These are phyloP conservation scores for Caligus rogercresseyi DNA, from an alignment of 1,140 invertebrate genomes.

Conservation along the genomic window DNA sequence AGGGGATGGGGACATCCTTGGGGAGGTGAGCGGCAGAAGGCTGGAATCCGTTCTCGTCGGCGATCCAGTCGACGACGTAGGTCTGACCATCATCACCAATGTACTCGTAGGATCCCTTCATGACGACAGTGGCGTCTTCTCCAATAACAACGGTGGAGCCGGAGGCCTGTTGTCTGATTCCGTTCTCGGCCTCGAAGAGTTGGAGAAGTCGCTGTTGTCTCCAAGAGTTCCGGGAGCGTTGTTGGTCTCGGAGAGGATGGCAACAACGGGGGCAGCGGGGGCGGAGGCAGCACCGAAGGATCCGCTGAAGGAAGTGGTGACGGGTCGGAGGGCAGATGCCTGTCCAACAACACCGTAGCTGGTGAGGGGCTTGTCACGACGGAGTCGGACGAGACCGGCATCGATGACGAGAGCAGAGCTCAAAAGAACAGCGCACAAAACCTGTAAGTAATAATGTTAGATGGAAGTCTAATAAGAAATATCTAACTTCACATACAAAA, in stretches of 20 bases:
- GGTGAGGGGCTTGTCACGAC: not conserved
- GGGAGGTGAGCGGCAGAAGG: constrained; percentile 34
- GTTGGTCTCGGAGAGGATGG: not conserved
- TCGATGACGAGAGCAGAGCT: not conserved
- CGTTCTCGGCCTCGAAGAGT: constrained; percentile 15
- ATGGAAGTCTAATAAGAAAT: not conserved
- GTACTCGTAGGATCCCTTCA: constrained; percentile 21
- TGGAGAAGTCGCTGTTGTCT: constrained; percentile 7
- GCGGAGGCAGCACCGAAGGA: not conserved
- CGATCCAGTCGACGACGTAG: constrained; percentile 30
- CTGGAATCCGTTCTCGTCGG: constrained; percentile 47
- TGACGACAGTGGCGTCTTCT: not conserved
- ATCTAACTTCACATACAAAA: not conserved
- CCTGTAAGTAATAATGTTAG: not conserved
- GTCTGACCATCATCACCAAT: constrained; percentile 21
- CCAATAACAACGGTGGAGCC: not conserved
- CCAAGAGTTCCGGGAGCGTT: constrained; percentile 1
- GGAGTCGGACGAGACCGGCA: not conserved
- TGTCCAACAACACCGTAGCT: not conserved
- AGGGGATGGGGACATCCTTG: not conserved
- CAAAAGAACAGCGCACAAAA: not conserved
- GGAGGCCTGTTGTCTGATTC: not conserved
- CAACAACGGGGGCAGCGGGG: not conserved
- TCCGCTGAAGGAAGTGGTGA: not conserved
- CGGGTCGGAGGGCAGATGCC: not conserved